Conservation (phyloP, 2,797 vertebrate species). For the Prionace glauca region DNA sequence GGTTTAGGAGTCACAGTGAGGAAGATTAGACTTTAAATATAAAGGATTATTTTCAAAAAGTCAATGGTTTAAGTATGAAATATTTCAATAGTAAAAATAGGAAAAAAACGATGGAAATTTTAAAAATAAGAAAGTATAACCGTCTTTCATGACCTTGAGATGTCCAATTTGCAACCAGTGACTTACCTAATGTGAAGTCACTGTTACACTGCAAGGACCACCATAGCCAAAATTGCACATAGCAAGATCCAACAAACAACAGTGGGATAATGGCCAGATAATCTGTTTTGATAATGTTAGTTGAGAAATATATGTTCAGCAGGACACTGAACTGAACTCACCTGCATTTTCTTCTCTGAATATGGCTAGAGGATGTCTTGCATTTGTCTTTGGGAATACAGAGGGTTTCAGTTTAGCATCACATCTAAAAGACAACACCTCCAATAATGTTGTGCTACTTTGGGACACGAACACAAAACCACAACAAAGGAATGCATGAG, state of each 20-base stretch:
- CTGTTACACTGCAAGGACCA: background rate
- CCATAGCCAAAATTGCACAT: background rate
- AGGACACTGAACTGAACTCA: background rate
- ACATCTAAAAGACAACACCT: background rate
- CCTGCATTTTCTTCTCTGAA: background rate
- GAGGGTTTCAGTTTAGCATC: background rate
- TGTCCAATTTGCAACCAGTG: background rate
- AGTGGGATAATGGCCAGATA: background rate
- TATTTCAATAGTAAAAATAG: background rate
- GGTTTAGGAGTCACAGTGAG: background rate
- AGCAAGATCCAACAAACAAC: background rate
- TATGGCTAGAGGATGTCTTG: background rate
- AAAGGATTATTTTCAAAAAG: background rate
- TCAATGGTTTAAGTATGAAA: background rate
- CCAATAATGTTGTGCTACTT: background rate
- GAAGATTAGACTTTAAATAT: background rate
- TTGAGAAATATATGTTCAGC: background rate
- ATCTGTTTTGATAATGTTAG: background rate
- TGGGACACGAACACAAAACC: background rate
- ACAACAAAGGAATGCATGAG: background rate
- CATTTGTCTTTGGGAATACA: background rate
- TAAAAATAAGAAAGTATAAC: too few relatives aligned
- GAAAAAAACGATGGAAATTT: background rate
- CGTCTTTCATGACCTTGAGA: background rate
- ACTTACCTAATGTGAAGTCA: background rate